phyloP scores from a whole-genome alignment of 2,113 vertebrate genomes.

The Daphoenositta chrysoptera region DNA sequence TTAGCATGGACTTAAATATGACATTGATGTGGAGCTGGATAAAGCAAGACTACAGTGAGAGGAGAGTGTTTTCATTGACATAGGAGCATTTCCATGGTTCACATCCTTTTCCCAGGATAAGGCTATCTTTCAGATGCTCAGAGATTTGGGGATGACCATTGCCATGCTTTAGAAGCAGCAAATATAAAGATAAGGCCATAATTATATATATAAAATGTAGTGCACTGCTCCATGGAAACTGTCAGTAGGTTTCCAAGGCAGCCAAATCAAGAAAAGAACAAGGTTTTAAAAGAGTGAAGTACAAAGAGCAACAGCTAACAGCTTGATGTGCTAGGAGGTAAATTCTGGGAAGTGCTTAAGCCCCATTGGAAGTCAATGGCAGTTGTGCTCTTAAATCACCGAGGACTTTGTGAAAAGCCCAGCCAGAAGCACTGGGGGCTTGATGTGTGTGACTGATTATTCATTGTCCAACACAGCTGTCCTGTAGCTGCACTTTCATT shows the following conservation, averaged over 20 bases:
- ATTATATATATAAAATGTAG: background rate
- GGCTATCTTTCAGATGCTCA: background rate
- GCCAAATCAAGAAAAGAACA: conserved; percentile 2
- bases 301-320: background rate
- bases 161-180: background rate
- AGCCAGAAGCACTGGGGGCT: background rate
- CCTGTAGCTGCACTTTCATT: background rate
- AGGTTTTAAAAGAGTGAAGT: background rate
- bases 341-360: background rate
- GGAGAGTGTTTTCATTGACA: background rate
- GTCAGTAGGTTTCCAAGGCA: conserved; percentile 51
- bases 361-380: background rate
- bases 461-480: background rate
- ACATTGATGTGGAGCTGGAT: background rate
- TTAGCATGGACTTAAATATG: background rate
- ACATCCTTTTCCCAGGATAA: background rate
- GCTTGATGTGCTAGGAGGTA: background rate
- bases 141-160: background rate
- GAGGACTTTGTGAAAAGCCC: background rate
- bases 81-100: background rate
- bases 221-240: conserved; percentile 41
- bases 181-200: background rate
- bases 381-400: background rate
- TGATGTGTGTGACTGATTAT: background rate
- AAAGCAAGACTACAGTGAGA: background rate